Evolutionary conservation across 2,113 vertebrate genomes (phyloP), one percentile per base, ranked within the genome.

Genomic region (Tamias sibiricus): DNA sequence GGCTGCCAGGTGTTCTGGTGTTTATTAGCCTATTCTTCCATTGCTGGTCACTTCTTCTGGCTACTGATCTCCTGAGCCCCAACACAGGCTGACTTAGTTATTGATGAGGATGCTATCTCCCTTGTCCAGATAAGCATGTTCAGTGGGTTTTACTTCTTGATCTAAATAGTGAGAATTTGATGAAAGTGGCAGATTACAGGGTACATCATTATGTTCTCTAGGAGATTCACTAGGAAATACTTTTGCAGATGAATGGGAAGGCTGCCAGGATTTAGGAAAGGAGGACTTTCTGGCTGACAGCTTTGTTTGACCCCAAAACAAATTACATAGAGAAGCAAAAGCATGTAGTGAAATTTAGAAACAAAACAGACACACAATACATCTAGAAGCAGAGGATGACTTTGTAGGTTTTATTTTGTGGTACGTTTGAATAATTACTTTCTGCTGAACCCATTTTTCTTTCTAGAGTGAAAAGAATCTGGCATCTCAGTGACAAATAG

Each of bases 91-190:
- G 64, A 85, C 19, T 52, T 47, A 54, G 35, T 54, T 76, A 30
- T 52, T 42, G 30, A 19, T 54, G 54, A 68, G 26, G 47, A 35
- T 37, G 2, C 62, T 37, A 16, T 81, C 22, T 37, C 20, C 49
- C 79, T 57, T 86, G 86, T 79, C 74, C 40, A 82, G 79, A 82
- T 82, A 92, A 97, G 71, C 17, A 74, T 24, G 4, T 64, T 82
- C 44, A 96, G 20, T 94, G n/a, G 40, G 8, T 88, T 96, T 93
- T 64, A 28, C 47, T 79, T 88, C 79, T 91, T 91, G 22, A 37
- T 85, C 77, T 94, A 32, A 57, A 64, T 32, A 62, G 49, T 44
- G 47, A 77, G 40, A 86, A 77, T 88, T 30, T 79, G 91, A 44
- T 69, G 66, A 68, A 91, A 94, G 47, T 54, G 26, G 24, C 32